phyloP scores from a whole-genome alignment of 2,113 vertebrate genomes.

The Perca schrenkii region DNA sequence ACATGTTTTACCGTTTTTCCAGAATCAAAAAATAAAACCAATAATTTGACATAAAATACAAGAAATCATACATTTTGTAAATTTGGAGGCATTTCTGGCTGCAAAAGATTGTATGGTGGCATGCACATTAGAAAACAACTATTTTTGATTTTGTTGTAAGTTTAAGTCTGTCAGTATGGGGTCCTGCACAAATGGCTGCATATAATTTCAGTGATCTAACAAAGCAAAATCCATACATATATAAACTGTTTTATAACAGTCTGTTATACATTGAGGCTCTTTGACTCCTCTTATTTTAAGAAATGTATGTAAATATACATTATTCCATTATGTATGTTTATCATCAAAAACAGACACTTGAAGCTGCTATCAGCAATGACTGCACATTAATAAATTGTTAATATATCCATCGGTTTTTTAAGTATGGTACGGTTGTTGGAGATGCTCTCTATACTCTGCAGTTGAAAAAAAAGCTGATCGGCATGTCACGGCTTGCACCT shows the following conservation, averaged over 20 bases:
- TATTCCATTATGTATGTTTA: not conserved
- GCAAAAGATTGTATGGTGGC: not conserved
- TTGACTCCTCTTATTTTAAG: not conserved
- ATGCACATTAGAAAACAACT: not conserved
- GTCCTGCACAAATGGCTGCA: not conserved
- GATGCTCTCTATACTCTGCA: not conserved
- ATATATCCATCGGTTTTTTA: slow-evolving; percentile 15
- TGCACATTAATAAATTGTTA: slow-evolving; percentile 21
- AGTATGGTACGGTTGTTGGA: not conserved
- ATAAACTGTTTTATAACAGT: not conserved
- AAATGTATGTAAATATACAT: not conserved
- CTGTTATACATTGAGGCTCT: not conserved
- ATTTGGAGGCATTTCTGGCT: not conserved
- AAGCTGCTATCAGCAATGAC: not conserved
- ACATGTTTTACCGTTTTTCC: not conserved
- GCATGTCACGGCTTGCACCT: not conserved
- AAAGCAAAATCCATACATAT: not conserved
- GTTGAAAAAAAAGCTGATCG: not conserved
- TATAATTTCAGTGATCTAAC: not conserved
- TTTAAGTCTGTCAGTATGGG: not conserved
- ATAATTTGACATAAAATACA: not conserved
- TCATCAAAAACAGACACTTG: not conserved
- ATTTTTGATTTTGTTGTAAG: not conserved
- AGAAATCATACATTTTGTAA: not conserved
- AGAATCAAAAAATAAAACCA: not conserved